phyloP scores from a whole-genome alignment of 2,888 invertebrate species.

The Ephialtes manifestator region DNA sequence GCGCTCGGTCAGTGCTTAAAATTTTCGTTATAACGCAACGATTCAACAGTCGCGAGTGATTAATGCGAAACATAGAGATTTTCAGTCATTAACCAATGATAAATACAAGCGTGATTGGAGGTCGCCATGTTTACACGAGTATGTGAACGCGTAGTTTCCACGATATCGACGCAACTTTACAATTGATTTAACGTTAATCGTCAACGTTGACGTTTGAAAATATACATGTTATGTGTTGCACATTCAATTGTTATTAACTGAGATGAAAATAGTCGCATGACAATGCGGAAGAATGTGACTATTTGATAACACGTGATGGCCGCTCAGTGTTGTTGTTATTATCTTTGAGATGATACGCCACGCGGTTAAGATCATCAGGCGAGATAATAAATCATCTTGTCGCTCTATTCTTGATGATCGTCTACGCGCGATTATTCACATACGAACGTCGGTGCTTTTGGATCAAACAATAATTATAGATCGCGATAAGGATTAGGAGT shows the following conservation, averaged over 20 bases:
- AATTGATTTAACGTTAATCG: neutral
- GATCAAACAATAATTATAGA: conserved; percentile 36
- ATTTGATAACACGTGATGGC: conserved; percentile 41
- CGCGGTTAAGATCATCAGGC: neutral
- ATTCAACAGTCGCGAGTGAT: neutral
- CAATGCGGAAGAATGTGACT: neutral
- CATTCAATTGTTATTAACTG: neutral
- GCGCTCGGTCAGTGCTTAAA: neutral
- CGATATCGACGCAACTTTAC: conserved; percentile 28
- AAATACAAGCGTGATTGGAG: conserved; percentile 50
- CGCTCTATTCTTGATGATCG: neutral
- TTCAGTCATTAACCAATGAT: conserved; percentile 53
- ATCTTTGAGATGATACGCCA: conserved; percentile 33
- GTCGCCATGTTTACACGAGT: conserved; percentile 62
- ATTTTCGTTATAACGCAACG: neutral
- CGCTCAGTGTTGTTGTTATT: conserved; percentile 32
- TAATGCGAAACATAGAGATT: conserved; percentile 34
- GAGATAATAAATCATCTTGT: conserved; percentile 7
- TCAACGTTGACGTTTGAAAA: neutral
- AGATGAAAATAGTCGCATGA: neutral
- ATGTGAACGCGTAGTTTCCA: conserved; percentile 35
- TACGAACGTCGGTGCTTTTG: conserved; percentile 12
- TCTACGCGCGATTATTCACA: neutral
- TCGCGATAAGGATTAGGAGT: neutral
- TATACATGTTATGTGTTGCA: neutral